Evolutionary conservation across 2,888 invertebrate genomes (phyloP), one percentile per base, ranked within the genome.

Genomic region (Schizotus pectinicornis): DNA sequence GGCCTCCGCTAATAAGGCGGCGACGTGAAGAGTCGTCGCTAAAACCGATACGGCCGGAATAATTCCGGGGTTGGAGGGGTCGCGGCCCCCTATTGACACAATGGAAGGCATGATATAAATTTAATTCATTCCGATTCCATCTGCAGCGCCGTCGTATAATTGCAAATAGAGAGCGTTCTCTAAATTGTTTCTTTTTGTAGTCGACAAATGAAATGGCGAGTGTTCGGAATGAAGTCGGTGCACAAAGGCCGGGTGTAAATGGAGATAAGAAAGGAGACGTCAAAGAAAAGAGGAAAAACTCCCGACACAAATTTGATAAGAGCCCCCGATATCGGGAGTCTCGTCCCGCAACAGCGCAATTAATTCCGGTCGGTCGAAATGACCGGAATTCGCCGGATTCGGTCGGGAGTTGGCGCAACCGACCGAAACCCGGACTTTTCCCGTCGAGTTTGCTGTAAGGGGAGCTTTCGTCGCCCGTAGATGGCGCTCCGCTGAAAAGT

Each of bases 141-240:
- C 41, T 43, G 37, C 35, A 36, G 35, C 31, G 37, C 43, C 30
- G 42, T 22, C n/a, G 38, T 38, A 43, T 56, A 50, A 56, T 56
- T 56, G 50, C 56, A 50, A 56, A 56, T 56, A 56, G 56, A 57
- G 37, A 22, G 41, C 55, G 54, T 47, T 60, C 43, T 46, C 57
- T 57, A 65, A 65, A 68, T 65, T 65, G 65, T 64, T 65, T 66
- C 64, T 65, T 62, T 65, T 68, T 64, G 68, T 65, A 63, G 60
- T 56, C 59, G 57, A 59, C 59, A 67, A 67, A 67, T 65, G 63
- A 67, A 67, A 61, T 56, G 56, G 47, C 46, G 58, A 53, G 46
- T 53, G 22, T 54, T 54, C 32, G 52, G 50, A 34, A 59, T 60
- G 46, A 64, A 57, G 55, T 59, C 58, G 57, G 35, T 30, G 43